A percentile compares a stretch with the other conserved stretches of the same genome.
Evolutionary conservation across 2,888 invertebrate species (phyloP).

Genomic region (Germaria angustata): DNA sequence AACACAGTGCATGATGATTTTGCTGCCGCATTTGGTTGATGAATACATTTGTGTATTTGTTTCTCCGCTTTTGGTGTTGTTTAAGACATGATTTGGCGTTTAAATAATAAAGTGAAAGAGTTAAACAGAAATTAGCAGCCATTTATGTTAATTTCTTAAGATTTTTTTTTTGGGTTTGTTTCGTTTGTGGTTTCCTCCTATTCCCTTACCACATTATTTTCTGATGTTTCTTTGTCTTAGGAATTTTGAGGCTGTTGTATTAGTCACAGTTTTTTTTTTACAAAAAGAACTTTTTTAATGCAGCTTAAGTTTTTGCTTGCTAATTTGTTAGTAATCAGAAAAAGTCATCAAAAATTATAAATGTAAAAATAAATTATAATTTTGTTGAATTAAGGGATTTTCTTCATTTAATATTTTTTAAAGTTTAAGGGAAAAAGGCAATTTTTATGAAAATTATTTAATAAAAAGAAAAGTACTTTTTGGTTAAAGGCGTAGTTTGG

Average conservation of each 20-base stretch:
- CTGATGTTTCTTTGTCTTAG: neutral
- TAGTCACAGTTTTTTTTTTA: slow-evolving; percentile 23
- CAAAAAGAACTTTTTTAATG: too few relatives aligned
- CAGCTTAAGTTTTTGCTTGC: neutral
- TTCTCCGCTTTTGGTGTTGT: neutral
- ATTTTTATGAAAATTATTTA: too few relatives aligned
- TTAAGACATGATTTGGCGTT: slow-evolving; percentile 24
- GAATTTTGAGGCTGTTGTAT: slow-evolving; percentile 13
- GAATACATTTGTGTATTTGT: neutral
- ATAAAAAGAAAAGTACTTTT: too few relatives aligned
- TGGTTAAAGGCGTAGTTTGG: too few relatives aligned
- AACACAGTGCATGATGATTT: neutral
- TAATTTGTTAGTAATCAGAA: neutral
- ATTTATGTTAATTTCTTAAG: slow-evolving; percentile 58
- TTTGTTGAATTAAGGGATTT: too few relatives aligned
- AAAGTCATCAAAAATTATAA: neutral
- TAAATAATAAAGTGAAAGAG: slow-evolving; percentile 50
- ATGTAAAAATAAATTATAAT: too few relatives aligned
- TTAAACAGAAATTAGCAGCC: slow-evolving; percentile 46
- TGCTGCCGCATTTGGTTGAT: neutral
- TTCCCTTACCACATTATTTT: slow-evolving; percentile 3
- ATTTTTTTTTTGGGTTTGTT: slow-evolving; percentile 18
- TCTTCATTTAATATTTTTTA: too few relatives aligned
- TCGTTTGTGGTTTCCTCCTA: slow-evolving; percentile 30
- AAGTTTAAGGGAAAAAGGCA: too few relatives aligned